phyloP scores from a whole-genome alignment of 2,113 vertebrate species.

The Peromyscus californicus region DNA sequence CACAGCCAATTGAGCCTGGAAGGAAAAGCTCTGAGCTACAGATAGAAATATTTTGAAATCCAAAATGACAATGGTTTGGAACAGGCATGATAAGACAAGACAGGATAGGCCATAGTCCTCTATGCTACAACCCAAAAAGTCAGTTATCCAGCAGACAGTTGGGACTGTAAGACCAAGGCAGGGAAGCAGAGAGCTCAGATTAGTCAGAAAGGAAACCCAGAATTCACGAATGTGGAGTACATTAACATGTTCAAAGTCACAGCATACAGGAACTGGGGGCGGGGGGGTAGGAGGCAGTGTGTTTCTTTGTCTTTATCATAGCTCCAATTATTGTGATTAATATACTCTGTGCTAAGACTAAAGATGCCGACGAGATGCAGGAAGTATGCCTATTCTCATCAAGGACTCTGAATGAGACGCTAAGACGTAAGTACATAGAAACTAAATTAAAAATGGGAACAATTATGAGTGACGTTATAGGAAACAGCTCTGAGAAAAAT shows the following conservation, averaged over 20 bases:
- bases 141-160: background rate
- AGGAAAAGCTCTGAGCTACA: background rate
- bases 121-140: background rate
- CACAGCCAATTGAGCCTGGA: background rate
- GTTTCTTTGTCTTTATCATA: background rate
- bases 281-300: background rate
- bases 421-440: background rate
- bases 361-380: background rate
- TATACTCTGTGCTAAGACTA: background rate
- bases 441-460: background rate
- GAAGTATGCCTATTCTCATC: background rate
- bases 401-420: background rate
- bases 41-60: background rate
- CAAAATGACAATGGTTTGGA: background rate
- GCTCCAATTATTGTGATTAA: background rate
- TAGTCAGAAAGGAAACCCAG: background rate
- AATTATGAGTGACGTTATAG: background rate
- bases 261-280: no score
- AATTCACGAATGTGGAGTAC: background rate
- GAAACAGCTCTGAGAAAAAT: background rate
- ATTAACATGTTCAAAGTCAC: background rate
- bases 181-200: background rate
- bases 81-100: background rate
- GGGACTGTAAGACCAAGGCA: background rate
- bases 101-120: background rate